Percentiles rank a stretch among this genome's conserved stretches.
These are phyloP conservation scores for Stenolophus ochropezus DNA, from an alignment of 2,888 invertebrate species.

Conservation along the genomic window DNA sequence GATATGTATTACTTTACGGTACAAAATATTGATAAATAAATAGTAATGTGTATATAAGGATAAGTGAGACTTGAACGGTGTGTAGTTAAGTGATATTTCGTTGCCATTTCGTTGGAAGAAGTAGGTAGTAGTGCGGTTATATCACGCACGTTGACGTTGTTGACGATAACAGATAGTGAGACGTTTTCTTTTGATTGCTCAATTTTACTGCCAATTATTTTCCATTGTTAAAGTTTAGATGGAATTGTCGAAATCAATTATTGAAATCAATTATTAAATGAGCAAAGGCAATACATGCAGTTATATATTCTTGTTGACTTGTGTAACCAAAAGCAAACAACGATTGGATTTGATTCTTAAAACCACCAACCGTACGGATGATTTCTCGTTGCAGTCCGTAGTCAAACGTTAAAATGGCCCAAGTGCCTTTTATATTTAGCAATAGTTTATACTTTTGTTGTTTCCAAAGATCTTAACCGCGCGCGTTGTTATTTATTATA, in stretches of 20 bases:
- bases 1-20: slow-evolving; percentile 55
- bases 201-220: slow-evolving; percentile 56
- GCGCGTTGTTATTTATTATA: slow-evolving; percentile 55
- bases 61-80: not conserved
- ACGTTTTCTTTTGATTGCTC: slow-evolving; percentile 52
- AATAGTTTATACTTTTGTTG: slow-evolving; percentile 54
- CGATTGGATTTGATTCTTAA: slow-evolving; percentile 6
- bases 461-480: slow-evolving; percentile 55
- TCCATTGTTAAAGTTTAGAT: slow-evolving; percentile 45
- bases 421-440: slow-evolving; percentile 57
- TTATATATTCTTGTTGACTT: slow-evolving; percentile 8
- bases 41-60: slow-evolving; percentile 28
- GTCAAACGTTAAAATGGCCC: slow-evolving; percentile 45
- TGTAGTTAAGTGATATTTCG: slow-evolving; percentile 40
- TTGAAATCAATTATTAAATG: slow-evolving; percentile 46
- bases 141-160: slow-evolving; percentile 14
- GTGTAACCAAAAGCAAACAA: not conserved
- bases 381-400: slow-evolving; percentile 43
- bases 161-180: slow-evolving; percentile 47
- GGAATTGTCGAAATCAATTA: slow-evolving; percentile 51
- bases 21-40: slow-evolving; percentile 46
- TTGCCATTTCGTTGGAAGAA: slow-evolving; percentile 25
- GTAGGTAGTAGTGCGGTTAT: slow-evolving; percentile 21
- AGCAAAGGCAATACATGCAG: slow-evolving; percentile 41
- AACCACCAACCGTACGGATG: slow-evolving; percentile 2